Percentiles rank a stretch among this genome's conserved stretches.
These are phyloP conservation scores for Cryptus viduatorius DNA, from an alignment of 2,888 invertebrate species.

Conservation along the genomic window DNA sequence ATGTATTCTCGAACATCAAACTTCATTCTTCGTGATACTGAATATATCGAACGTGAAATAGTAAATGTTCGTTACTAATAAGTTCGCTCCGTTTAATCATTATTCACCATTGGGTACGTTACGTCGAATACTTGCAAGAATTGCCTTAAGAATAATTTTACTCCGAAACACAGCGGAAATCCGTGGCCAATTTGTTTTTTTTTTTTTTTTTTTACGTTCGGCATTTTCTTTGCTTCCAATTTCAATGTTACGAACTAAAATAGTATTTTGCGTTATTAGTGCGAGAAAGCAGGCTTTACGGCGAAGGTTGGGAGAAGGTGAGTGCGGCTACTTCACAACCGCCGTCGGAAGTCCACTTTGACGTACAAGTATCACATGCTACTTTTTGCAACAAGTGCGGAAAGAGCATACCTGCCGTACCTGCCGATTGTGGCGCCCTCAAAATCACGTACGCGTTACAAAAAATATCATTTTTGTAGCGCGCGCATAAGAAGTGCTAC, in stretches of 20 bases:
- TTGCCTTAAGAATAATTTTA: slow-evolving; percentile 26
- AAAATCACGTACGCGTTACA: too few relatives aligned
- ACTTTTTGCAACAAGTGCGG: too few relatives aligned
- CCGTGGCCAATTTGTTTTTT: slow-evolving; percentile 19
- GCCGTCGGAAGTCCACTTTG: too few relatives aligned
- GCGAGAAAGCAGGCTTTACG: too few relatives aligned
- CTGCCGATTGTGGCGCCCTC: too few relatives aligned
- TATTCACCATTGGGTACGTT: slow-evolving; percentile 53
- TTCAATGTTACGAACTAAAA: slow-evolving; percentile 46
- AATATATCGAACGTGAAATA: slow-evolving; percentile 72
- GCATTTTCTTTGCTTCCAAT: slow-evolving; percentile 1
- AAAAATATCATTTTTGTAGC: too few relatives aligned
- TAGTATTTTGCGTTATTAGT: neutral
- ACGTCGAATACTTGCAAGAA: slow-evolving; percentile 30
- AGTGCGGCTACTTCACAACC: too few relatives aligned
- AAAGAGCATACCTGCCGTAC: too few relatives aligned
- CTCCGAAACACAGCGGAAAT: slow-evolving; percentile 32
- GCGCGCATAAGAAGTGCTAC: too few relatives aligned
- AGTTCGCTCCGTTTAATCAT: slow-evolving; percentile 43
- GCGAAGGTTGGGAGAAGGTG: too few relatives aligned
- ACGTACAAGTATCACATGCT: too few relatives aligned
- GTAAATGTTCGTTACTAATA: slow-evolving; percentile 68
- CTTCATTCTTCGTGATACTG: slow-evolving; percentile 22
- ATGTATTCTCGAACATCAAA: slow-evolving; percentile 45
- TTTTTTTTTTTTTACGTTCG: neutral